Percentiles rank a stretch among this genome's conserved stretches.
phyloP scores from a whole-genome alignment of 2,797 vertebrate genomes.

The Orestias chungarensis region DNA sequence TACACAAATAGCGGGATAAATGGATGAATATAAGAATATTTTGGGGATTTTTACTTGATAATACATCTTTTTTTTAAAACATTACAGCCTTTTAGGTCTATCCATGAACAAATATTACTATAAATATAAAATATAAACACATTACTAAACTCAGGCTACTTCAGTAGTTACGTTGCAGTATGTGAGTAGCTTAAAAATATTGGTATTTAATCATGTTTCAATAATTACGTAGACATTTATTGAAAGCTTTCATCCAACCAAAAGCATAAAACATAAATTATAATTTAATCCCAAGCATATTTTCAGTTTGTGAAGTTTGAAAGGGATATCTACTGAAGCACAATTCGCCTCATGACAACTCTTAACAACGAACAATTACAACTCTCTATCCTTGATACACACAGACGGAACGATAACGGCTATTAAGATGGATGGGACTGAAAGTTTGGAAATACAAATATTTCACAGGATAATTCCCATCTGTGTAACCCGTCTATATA shows the following conservation, averaged over 20 bases:
- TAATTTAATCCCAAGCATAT: too few species aligned
- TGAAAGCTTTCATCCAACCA: too few species aligned
- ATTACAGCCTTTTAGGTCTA: background rate
- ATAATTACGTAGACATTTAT: background rate
- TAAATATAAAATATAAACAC: background rate
- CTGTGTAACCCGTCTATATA: background rate
- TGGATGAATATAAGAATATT: background rate
- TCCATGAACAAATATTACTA: background rate
- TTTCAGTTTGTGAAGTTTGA: background rate
- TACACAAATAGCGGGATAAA: background rate
- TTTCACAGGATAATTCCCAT: background rate
- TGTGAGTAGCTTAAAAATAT: background rate
- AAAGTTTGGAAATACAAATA: background rate
- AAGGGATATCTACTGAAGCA: background rate
- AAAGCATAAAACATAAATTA: too few species aligned
- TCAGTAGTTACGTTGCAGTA: background rate
- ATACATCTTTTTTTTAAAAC: too few species aligned
- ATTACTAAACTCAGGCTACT: background rate
- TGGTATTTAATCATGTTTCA: background rate
- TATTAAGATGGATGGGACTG: background rate
- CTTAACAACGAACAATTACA: background rate
- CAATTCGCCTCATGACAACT: background rate
- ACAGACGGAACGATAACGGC: background rate
- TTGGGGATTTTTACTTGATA: too few species aligned
- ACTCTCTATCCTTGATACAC: too few species aligned